Evolutionary conservation across 2,888 invertebrate genomes (phyloP).

Genomic region (Allygus modestus): DNA sequence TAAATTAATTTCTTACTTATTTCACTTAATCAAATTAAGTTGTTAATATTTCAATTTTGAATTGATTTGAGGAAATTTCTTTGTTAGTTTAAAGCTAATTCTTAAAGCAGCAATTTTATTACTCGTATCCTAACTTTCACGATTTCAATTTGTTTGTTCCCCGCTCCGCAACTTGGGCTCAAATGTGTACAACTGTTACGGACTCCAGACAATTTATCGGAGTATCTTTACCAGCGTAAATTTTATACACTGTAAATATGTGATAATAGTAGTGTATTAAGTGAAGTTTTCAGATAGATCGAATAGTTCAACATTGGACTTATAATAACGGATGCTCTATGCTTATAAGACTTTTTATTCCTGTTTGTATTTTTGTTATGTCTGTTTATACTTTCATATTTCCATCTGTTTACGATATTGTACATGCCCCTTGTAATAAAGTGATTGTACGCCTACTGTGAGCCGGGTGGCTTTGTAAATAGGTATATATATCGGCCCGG

Average conservation of each 20-base stretch:
- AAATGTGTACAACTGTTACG: slow-evolving; percentile 29
- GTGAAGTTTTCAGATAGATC: slow-evolving; percentile 21
- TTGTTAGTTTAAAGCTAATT: too few species aligned
- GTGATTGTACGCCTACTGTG: background rate
- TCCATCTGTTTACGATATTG: slow-evolving; percentile 47
- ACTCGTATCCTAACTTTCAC: too few species aligned
- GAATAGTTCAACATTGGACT: slow-evolving; percentile 35
- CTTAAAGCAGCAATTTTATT: too few species aligned
- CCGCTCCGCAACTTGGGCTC: background rate
- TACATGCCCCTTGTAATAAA: slow-evolving; percentile 40
- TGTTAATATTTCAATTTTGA: too few species aligned
- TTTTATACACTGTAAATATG: slow-evolving; percentile 55
- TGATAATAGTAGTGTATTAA: slow-evolving; percentile 51
- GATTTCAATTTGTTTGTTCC: too few species aligned
- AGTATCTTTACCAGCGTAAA: background rate
- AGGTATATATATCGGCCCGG: slow-evolving; percentile 23
- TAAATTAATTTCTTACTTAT: too few species aligned
- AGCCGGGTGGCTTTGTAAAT: background rate
- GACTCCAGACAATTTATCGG: background rate
- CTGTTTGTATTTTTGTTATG: slow-evolving; percentile 3
- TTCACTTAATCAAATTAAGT: too few species aligned
- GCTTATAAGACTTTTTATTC: slow-evolving; percentile 34
- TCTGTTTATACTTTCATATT: slow-evolving; percentile 51
- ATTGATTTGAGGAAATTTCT: too few species aligned
- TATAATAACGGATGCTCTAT: slow-evolving; percentile 4